Evolutionary conservation across 2,797 vertebrate species (phyloP).

Genomic region (Tachyglossus aculeatus): DNA sequence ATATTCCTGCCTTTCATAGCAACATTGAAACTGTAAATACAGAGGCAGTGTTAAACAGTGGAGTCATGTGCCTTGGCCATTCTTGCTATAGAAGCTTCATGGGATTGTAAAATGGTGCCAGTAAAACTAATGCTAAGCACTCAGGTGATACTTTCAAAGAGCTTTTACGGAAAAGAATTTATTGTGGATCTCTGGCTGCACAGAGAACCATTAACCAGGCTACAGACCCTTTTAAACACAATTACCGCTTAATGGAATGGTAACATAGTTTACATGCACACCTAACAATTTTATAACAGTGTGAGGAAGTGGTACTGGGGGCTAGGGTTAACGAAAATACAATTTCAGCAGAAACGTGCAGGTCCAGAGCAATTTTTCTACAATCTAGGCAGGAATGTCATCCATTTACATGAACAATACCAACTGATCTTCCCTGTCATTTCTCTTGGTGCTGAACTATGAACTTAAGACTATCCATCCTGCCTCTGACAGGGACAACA

Average conservation of each 20-base stretch:
- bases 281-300: background rate
- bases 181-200: constrained; percentile 3
- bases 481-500: no score
- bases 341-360: background rate
- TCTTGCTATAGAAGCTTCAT: constrained; percentile 12
- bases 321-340: background rate
- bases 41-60: constrained; percentile 28
- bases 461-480: no score
- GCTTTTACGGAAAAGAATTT: constrained; percentile 32
- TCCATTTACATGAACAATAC: background rate
- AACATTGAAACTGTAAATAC: constrained; percentile 17
- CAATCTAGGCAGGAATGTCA: no score
- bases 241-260: background rate
- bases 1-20: constrained; percentile 47
- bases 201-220: background rate
- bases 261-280: background rate
- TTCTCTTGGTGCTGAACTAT: background rate
- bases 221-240: constrained; percentile 7
- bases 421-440: constrained; percentile 3
- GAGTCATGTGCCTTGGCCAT: background rate
- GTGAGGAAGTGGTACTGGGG: background rate
- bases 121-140: constrained; percentile 12
- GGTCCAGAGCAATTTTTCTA: no score
- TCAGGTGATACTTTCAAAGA: constrained; percentile 33
- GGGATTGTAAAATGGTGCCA: constrained; percentile 29